Percentiles rank a stretch among this genome's conserved stretches.
These are phyloP conservation scores for Callorhinus ursinus DNA, from an alignment of 2,113 vertebrate genomes.

Conservation along the genomic window DNA sequence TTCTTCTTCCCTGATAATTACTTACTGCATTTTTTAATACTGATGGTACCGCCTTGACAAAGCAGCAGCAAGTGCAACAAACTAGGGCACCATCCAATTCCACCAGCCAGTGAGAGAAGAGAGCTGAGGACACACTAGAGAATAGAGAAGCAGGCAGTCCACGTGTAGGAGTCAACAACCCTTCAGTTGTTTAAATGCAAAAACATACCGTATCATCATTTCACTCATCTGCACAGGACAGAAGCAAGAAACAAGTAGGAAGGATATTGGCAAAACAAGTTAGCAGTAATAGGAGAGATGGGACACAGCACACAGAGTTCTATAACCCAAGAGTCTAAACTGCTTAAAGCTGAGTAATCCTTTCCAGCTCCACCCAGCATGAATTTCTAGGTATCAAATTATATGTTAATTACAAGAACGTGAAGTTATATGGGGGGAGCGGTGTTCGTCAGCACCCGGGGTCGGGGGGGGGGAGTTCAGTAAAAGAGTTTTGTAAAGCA, in stretches of 20 bases:
- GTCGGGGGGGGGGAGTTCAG: not conserved
- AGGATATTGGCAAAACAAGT: not conserved
- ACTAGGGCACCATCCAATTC: not conserved
- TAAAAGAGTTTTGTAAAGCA: constrained; percentile 12
- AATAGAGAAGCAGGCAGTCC: not conserved
- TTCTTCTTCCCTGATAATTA: constrained; percentile 54
- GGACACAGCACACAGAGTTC: not conserved
- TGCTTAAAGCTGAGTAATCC: constrained; percentile 77
- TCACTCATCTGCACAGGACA: not conserved
- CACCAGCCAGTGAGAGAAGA: not conserved
- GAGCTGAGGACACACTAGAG: not conserved
- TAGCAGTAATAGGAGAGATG: constrained; percentile 16
- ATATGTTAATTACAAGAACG: constrained; percentile 70
- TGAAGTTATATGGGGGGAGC: constrained; percentile 64
- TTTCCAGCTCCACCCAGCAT: constrained; percentile 73
- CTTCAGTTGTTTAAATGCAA: not conserved
- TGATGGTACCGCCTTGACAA: not conserved
- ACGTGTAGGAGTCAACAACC: not conserved
- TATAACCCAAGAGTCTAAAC: constrained; percentile 54
- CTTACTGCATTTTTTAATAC: constrained; percentile 50
- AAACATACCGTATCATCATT: not conserved
- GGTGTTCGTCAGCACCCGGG: constrained; percentile 59
- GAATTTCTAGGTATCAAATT: constrained; percentile 80
- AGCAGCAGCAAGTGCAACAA: constrained; percentile 40
- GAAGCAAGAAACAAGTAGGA: not conserved